Evolutionary conservation across 2,113 vertebrate genomes (phyloP).

Genomic region (Marmota monax): DNA sequence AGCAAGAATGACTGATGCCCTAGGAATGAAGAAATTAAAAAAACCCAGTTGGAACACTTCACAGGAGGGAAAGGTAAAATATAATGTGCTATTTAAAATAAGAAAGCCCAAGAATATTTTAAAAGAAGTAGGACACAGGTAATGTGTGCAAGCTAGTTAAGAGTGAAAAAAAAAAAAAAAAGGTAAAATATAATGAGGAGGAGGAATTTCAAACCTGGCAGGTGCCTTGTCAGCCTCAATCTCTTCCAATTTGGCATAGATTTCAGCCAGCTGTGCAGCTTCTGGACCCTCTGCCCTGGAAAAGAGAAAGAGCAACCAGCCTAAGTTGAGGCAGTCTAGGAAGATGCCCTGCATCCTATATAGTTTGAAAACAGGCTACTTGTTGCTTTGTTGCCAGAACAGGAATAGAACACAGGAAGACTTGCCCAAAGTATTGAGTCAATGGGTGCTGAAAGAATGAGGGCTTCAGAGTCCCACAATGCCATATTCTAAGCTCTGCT

Average conservation of each 20-base stretch:
- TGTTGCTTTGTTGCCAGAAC: background rate
- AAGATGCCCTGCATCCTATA: too few species aligned
- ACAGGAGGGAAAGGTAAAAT: background rate
- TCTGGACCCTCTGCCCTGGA: constrained; percentile 93
- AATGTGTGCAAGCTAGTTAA: background rate
- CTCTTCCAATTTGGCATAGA: constrained; percentile 96
- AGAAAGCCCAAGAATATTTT: background rate
- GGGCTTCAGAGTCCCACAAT: background rate
- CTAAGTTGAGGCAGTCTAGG: background rate
- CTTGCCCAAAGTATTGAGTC: background rate
- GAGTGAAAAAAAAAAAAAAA: background rate
- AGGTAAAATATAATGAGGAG: background rate
- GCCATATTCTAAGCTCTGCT: background rate
- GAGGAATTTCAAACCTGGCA: constrained; percentile 88
- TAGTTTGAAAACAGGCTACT: background rate
- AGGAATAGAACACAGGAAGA: background rate
- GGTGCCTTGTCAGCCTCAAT: constrained; percentile 99
- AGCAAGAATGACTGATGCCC: constrained; percentile 97
- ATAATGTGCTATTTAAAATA: background rate
- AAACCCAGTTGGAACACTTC: constrained; percentile 4
- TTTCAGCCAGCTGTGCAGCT: constrained; percentile 93
- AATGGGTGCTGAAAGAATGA: background rate
- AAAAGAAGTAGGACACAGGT: background rate
- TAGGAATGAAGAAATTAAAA: constrained; percentile 78
- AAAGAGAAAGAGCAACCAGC: background rate